Conservation (phyloP, 2,797 vertebrate species). For the Coendou prehensilis region DNA sequence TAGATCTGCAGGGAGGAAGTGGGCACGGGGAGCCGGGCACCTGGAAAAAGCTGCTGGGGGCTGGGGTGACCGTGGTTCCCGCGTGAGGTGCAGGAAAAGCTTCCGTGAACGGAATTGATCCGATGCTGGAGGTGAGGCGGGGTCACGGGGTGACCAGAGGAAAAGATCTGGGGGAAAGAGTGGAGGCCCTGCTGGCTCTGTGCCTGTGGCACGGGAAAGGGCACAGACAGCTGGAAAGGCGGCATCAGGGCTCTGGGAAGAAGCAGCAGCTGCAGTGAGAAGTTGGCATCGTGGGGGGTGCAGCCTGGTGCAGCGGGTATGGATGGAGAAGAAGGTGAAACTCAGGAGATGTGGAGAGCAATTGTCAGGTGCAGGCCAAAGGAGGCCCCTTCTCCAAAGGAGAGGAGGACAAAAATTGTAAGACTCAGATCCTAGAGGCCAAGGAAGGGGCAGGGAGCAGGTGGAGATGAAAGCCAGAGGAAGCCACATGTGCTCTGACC, state of each 20-base stretch:
- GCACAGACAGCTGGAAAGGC: background rate
- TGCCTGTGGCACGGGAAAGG: background rate
- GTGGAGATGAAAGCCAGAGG: background rate
- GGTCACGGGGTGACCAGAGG: background rate
- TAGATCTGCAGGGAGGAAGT: background rate
- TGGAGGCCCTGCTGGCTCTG: rapidly evolving
- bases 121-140: background rate
- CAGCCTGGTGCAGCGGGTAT: background rate
- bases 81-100: background rate
- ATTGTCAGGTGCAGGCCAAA: background rate
- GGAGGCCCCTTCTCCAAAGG: background rate
- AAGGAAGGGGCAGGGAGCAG: background rate
- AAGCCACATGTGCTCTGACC: background rate
- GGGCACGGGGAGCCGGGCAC: background rate
- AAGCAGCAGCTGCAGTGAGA: background rate
- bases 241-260: background rate
- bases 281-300: background rate
- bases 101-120: background rate
- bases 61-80: background rate
- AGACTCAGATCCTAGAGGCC: background rate
- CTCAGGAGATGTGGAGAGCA: background rate
- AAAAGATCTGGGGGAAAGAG: background rate
- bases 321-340: background rate
- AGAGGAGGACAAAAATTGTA: background rate
- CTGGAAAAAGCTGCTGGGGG: background rate